phyloP scores from a whole-genome alignment of 2,888 invertebrate species.

The Orgyia antiqua region DNA sequence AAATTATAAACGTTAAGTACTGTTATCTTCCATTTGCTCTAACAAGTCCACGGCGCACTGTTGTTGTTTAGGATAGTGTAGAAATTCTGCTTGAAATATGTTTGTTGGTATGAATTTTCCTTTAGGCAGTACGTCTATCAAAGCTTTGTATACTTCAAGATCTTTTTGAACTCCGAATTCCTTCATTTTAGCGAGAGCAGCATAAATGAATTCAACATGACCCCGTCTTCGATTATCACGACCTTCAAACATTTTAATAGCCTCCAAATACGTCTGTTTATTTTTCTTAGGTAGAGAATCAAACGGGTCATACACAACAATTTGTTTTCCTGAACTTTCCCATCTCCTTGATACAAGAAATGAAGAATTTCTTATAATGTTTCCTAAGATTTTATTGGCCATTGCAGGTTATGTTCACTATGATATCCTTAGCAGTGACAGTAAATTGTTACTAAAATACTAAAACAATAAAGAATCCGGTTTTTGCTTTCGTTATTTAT shows the following conservation, averaged over 20 bases:
- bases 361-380: slow-evolving; percentile 40
- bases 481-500: too few relatives aligned
- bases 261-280: slow-evolving; percentile 83
- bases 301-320: slow-evolving; percentile 68
- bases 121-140: slow-evolving; percentile 92
- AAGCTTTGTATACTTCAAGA: slow-evolving; percentile 89
- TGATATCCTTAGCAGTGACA: too few relatives aligned
- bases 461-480: too few relatives aligned
- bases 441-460: too few relatives aligned
- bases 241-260: slow-evolving; percentile 85
- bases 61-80: slow-evolving; percentile 98
- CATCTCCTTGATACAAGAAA: slow-evolving; percentile 47
- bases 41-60: slow-evolving; percentile 93
- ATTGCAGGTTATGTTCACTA: slow-evolving; percentile 43
- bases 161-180: slow-evolving; percentile 93
- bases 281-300: slow-evolving; percentile 73
- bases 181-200: slow-evolving; percentile 92
- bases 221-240: slow-evolving; percentile 85
- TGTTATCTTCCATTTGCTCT: slow-evolving; percentile 96
- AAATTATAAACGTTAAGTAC: slow-evolving; percentile 58
- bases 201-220: slow-evolving; percentile 96
- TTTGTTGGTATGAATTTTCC: slow-evolving; percentile 91
- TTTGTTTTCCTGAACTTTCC: slow-evolving; percentile 54
- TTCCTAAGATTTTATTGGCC: slow-evolving; percentile 52
- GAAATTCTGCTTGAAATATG: slow-evolving; percentile 91